Conservation (phyloP, 2,113 vertebrate species). For the Festucalex cinctus region DNA sequence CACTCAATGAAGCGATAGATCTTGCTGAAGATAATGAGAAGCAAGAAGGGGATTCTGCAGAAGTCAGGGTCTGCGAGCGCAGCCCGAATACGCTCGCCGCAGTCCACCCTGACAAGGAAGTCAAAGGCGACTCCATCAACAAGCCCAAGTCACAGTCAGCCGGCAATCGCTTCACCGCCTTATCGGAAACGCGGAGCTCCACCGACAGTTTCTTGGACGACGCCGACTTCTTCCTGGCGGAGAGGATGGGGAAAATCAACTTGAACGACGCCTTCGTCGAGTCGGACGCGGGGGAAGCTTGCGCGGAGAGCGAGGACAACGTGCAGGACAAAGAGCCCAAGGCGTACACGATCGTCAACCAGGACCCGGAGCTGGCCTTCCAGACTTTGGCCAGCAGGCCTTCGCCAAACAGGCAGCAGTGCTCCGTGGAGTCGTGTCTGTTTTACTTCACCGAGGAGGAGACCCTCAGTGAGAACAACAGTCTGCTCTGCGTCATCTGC, state of each 20-base stretch:
- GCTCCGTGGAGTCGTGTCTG: slow-evolving; percentile 84
- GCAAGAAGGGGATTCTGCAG: slow-evolving; percentile 12
- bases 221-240: slow-evolving; percentile 51
- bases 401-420: slow-evolving; percentile 73
- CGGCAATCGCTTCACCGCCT: slow-evolving; percentile 49
- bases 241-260: slow-evolving; percentile 70
- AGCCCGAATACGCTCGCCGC: neutral
- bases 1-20: slow-evolving; percentile 15
- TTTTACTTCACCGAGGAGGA: slow-evolving; percentile 91
- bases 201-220: slow-evolving; percentile 29
- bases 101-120: slow-evolving; percentile 10
- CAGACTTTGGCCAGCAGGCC: slow-evolving; percentile 77
- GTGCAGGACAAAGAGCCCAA: slow-evolving; percentile 33
- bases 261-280: slow-evolving; percentile 64
- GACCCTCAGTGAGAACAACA: slow-evolving; percentile 84
- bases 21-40: slow-evolving; percentile 4
- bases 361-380: slow-evolving; percentile 86
- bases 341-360: slow-evolving; percentile 73
- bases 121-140: slow-evolving; percentile 31
- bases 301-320: slow-evolving; percentile 49
- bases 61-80: slow-evolving; percentile 12
- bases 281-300: slow-evolving; percentile 50
- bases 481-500: slow-evolving; percentile 88
- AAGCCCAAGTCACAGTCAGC: slow-evolving; percentile 31
- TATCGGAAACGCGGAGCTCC: slow-evolving; percentile 47